Conservation (phyloP, 2,113 vertebrate species). For the Apistogramma diplotaenia region DNA sequence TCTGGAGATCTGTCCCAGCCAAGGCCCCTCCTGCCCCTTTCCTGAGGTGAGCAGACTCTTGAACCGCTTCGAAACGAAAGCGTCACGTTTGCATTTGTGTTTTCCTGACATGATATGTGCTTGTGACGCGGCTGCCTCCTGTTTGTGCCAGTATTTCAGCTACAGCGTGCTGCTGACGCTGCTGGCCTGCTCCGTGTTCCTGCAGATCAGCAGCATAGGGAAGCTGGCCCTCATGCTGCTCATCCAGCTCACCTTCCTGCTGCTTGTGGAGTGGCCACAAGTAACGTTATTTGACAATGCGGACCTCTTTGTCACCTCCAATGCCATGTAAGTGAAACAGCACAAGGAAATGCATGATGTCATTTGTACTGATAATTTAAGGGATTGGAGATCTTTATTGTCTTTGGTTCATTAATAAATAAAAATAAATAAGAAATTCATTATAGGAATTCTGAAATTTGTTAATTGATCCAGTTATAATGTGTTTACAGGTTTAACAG, state of each 20-base stretch:
- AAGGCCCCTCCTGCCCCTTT: slow-evolving; percentile 85
- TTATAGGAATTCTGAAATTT: too few relatives aligned
- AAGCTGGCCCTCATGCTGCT: slow-evolving; percentile 91
- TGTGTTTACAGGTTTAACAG: neutral
- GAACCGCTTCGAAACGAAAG: neutral
- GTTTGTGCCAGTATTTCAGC: slow-evolving; percentile 85
- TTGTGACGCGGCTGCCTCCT: slow-evolving; percentile 12
- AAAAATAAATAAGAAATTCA: too few relatives aligned
- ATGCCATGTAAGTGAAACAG: slow-evolving; percentile 86
- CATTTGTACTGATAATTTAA: neutral
- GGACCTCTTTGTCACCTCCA: slow-evolving; percentile 90
- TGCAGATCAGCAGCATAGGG: slow-evolving; percentile 96
- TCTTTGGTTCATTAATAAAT: neutral
- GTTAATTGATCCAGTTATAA: neutral
- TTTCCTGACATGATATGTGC: neutral
- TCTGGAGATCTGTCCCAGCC: slow-evolving; percentile 78
- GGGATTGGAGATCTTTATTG: neutral
- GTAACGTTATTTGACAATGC: slow-evolving; percentile 92
- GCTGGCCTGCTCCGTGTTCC: slow-evolving; percentile 94
- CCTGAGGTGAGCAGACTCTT: slow-evolving; percentile 81
- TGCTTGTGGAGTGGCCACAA: slow-evolving; percentile 90
- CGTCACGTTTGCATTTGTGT: slow-evolving; percentile 36
- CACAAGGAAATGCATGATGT: too few relatives aligned
- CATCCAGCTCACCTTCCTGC: slow-evolving; percentile 88
- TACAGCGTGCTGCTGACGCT: slow-evolving; percentile 92